Conservation (phyloP, 1,140 invertebrate genomes). For the Diorhabda elongata region DNA sequence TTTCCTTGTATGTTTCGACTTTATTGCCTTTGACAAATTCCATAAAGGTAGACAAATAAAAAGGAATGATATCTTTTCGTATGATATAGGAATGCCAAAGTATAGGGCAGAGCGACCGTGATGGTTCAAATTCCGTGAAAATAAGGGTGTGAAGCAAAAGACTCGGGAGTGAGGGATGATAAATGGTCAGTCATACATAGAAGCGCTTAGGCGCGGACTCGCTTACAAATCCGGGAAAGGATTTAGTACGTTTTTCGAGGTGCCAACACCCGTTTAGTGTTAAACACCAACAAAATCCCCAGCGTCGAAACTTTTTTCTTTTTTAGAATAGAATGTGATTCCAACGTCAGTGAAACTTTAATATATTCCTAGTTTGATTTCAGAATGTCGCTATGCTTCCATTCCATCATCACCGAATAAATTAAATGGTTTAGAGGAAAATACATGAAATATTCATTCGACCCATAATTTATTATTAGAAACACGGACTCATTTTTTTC, state of each 20-base stretch:
- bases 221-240: slow-evolving; percentile 35
- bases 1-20: neutral
- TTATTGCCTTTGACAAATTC: slow-evolving; percentile 1
- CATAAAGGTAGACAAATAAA: slow-evolving; percentile 7
- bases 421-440: slow-evolving; percentile 6
- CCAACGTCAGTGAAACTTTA: slow-evolving; percentile 22
- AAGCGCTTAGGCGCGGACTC: slow-evolving; percentile 32
- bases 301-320: slow-evolving; percentile 28
- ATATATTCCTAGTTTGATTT: slow-evolving; percentile 29
- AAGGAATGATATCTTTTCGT: slow-evolving; percentile 11
- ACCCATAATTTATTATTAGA: neutral
- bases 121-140: slow-evolving; percentile 11
- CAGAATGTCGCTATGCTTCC: slow-evolving; percentile 20
- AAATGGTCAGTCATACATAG: slow-evolving; percentile 36
- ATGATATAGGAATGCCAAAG: slow-evolving; percentile 7
- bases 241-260: slow-evolving; percentile 27
- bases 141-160: slow-evolving; percentile 19
- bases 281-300: slow-evolving; percentile 32
- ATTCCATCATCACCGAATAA: neutral
- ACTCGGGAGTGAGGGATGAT: slow-evolving; percentile 27
- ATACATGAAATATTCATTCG: neutral
- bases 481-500: neutral
- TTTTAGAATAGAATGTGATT: slow-evolving; percentile 14
- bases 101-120: slow-evolving; percentile 3
- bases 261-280: slow-evolving; percentile 25